A percentile compares a stretch with the other conserved stretches of the same genome.
phyloP scores from a whole-genome alignment of 2,113 vertebrate species.

The Bubo bubo region DNA sequence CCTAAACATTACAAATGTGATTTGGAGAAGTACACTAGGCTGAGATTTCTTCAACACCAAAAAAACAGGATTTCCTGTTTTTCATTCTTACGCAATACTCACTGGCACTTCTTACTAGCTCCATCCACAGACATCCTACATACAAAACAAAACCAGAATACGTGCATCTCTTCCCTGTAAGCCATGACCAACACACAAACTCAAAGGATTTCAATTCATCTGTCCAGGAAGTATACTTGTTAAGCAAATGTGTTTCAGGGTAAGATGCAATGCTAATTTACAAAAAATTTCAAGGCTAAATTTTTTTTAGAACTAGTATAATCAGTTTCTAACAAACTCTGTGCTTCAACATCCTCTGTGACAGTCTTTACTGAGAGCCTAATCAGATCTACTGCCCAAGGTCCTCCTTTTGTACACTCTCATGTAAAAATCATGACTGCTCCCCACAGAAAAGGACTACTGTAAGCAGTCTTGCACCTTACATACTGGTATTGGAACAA shows the following conservation, averaged over 20 bases:
- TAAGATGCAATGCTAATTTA: neutral
- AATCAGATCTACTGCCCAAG: neutral
- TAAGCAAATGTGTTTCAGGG: neutral
- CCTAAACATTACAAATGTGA: neutral
- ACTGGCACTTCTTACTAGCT: neutral
- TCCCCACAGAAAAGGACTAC: neutral
- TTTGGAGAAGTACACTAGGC: neutral
- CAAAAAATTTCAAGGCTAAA: neutral
- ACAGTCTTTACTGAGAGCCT: neutral
- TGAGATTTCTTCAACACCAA: neutral
- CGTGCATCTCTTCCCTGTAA: neutral
- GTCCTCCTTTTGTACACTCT: neutral
- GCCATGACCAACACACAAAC: neutral
- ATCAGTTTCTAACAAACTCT: neutral
- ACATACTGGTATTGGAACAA: neutral
- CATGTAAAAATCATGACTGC: neutral
- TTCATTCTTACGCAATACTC: neutral
- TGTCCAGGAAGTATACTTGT: neutral
- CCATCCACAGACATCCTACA: neutral
- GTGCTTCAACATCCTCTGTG: neutral
- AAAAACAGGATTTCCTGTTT: slow-evolving; percentile 5
- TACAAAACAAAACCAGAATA: neutral
- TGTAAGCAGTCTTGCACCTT: neutral
- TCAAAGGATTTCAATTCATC: neutral
- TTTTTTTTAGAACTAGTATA: neutral